Conservation (phyloP, 2,797 vertebrate species). For the Bradypodion ventrale region DNA sequence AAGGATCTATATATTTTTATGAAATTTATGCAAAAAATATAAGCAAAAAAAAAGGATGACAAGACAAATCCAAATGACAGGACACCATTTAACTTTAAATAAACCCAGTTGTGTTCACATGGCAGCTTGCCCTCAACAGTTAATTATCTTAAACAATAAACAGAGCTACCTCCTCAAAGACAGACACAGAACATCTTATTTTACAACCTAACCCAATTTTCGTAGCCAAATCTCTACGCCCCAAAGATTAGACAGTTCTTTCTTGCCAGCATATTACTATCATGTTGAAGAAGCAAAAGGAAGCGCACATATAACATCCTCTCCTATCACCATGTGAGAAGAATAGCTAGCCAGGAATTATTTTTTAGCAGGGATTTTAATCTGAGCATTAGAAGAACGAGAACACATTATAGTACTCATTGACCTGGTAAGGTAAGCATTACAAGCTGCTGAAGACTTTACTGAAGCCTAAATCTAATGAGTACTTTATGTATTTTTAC, state of each 20-base stretch:
- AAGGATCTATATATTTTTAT: too few relatives aligned
- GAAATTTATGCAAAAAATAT: too few relatives aligned
- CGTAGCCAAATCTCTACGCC: neutral
- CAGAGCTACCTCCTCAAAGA: neutral
- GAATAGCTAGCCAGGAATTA: neutral
- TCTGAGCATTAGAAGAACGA: neutral
- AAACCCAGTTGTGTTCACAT: neutral
- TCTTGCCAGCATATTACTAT: neutral
- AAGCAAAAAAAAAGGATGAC: too few relatives aligned
- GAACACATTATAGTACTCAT: neutral
- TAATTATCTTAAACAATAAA: neutral
- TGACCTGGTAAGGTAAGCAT: neutral
- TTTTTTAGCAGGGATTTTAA: neutral
- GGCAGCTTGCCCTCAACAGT: neutral
- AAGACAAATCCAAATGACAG: neutral
- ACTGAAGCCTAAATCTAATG: neutral
- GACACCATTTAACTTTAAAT: neutral
- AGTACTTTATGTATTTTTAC: too few relatives aligned
- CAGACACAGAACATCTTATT: neutral
- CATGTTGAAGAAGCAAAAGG: neutral
- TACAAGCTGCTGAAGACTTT: neutral
- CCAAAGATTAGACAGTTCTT: neutral
- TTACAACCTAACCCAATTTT: neutral
- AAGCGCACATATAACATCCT: neutral
- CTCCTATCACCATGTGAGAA: neutral